These are phyloP conservation scores for Philypnodon macrostomus DNA, from an alignment of 2,797 vertebrate genomes.

Conservation along the genomic window DNA sequence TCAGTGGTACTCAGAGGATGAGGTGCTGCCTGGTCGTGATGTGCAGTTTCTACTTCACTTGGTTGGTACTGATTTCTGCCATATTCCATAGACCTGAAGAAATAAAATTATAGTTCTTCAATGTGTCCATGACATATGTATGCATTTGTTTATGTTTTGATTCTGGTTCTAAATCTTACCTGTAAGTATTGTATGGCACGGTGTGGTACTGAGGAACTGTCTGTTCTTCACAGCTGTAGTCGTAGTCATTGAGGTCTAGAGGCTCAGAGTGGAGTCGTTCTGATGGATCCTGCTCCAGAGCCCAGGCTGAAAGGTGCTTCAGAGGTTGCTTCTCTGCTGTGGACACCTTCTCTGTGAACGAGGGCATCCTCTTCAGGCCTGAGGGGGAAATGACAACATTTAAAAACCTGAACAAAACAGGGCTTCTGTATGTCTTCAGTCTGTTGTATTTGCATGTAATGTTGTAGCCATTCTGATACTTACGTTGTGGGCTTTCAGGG, in stretches of 20 bases:
- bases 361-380: conserved; percentile 69
- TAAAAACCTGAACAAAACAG: neutral
- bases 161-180: conserved; percentile 52
- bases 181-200: conserved; percentile 62
- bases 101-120: neutral
- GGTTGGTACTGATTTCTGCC: conserved; percentile 55
- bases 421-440: neutral
- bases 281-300: conserved; percentile 51
- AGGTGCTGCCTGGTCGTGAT: conserved; percentile 42
- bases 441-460: neutral
- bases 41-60: conserved; percentile 7
- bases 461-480: neutral
- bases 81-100: conserved; percentile 60
- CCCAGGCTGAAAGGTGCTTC: conserved; percentile 63
- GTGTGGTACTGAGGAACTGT: conserved; percentile 72
- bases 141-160: neutral
- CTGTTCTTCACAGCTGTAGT: conserved; percentile 73
- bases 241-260: conserved; percentile 59
- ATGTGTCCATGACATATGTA: neutral
- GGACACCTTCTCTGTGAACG: conserved; percentile 26
- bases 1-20: conserved; percentile 58
- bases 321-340: conserved; percentile 12
- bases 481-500: conserved; percentile 39
- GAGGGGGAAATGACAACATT: conserved; percentile 40
- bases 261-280: conserved; percentile 54